Evolutionary conservation across 2,797 vertebrate genomes (phyloP).

Genomic region (Sebastes jordani): DNA sequence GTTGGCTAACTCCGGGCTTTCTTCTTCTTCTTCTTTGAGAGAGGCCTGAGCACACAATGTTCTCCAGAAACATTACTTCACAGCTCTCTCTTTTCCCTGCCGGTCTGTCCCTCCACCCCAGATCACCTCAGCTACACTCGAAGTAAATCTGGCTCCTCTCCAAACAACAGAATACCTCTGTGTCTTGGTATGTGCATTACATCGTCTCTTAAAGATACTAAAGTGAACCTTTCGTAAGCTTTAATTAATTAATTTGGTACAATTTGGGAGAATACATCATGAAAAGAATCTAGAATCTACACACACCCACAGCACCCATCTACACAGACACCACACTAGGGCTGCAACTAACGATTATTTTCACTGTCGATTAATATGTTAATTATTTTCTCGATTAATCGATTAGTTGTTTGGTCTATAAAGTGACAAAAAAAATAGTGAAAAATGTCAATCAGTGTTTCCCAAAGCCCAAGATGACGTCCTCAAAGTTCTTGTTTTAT

Average conservation of each 20-base stretch:
- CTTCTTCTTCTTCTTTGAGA: background rate
- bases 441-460: no score
- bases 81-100: conserved; percentile 29
- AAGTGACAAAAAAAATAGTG: no score
- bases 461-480: no score
- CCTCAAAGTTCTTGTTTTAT: no score
- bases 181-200: conserved; percentile 1
- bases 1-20: conserved; percentile 51
- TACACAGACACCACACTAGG: background rate
- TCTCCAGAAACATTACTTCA: conserved; percentile 76
- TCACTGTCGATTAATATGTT: no score
- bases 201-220: background rate
- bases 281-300: background rate
- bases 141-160: conserved; percentile 26
- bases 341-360: no score
- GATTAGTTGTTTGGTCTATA: no score
- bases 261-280: background rate
- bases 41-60: conserved; percentile 73
- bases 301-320: background rate
- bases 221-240: background rate
- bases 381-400: no score
- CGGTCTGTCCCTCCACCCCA: conserved; percentile 26
- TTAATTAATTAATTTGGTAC: conserved; percentile 4
- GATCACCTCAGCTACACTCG: conserved; percentile 36
- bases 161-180: conserved; percentile 23